phyloP scores from a whole-genome alignment of 2,113 vertebrate genomes.

The Scortum barcoo region DNA sequence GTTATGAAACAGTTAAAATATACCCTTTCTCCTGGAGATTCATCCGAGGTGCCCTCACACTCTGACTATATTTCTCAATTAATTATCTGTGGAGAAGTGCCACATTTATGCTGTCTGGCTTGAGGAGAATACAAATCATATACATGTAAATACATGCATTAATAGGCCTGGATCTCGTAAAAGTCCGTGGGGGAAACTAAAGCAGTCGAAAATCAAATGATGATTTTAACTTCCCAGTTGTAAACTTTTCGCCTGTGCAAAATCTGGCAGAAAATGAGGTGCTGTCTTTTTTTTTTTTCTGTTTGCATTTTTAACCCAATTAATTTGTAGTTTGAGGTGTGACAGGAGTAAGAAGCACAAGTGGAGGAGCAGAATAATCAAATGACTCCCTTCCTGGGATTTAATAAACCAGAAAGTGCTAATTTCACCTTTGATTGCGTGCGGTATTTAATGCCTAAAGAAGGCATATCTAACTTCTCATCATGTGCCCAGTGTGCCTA shows the following conservation, averaged over 20 bases:
- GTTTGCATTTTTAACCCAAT: constrained; percentile 73
- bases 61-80: constrained; percentile 49
- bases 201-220: constrained; percentile 36
- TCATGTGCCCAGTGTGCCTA: constrained; percentile 53
- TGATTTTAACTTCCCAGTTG: constrained; percentile 21
- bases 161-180: constrained; percentile 12
- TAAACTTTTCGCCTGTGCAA: constrained; percentile 23
- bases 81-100: constrained; percentile 39
- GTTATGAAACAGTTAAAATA: constrained; percentile 40
- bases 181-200: constrained; percentile 10
- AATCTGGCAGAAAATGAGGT: constrained; percentile 54
- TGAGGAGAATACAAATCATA: constrained; percentile 46
- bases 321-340: constrained; percentile 79
- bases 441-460: constrained; percentile 71
- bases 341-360: constrained; percentile 71
- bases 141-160: constrained; percentile 48
- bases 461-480: constrained; percentile 68
- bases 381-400: constrained; percentile 71
- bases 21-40: constrained; percentile 28
- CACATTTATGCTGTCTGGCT: constrained; percentile 19
- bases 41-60: constrained; percentile 24
- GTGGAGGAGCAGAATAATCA: constrained; percentile 72
- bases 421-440: constrained; percentile 80
- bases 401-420: constrained; percentile 79
- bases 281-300: constrained; percentile 11